Base-by-base conservation (phyloP, 2,797 vertebrate genomes). In the Syngnathus rostellatus region DNA sequence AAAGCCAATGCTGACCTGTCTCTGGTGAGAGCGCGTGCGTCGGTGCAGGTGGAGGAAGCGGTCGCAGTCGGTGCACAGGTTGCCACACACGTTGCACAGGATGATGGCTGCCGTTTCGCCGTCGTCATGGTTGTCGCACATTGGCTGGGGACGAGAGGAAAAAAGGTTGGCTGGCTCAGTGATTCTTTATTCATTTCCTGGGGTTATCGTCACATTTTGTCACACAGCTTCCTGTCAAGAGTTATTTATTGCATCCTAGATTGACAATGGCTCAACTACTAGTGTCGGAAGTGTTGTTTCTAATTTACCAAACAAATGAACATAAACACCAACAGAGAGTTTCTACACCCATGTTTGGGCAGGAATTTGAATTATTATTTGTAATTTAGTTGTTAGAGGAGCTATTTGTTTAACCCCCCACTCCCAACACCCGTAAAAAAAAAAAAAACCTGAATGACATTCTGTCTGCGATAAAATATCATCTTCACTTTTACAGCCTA, bases 101-200 rank as follows among this genome's bases (percentile, higher is more conserved):
- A 99, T 99, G 80, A 99, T 99, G 67, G 97, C 97, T 6, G 97
- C 94, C 0, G 97, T 99, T 89, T 99, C 97, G 1, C 97, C 96
- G 31, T 99, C 97, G 21, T 99, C 97, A 21, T 99, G 97, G 86
- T 99, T 99, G 89, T 99, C 97, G 70, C 97, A 99, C 97, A 99
- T 99, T 16, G 97, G 97, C 97, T 99, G 83, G 17, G 31, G 57
- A 17, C 19, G 72, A 63, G 25, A 14, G 0, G 59, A 65, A 64
- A 51, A 71, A 62, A 45, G 5, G 25, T 45, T 12, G 0, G 41
- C 43, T 9, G 39, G 39, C 19, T 64, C 8, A 8, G 3, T 63
- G 17, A 10, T 51, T 51, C 31, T n/a, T n/a, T n/a, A 51, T 48
- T 19, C 17, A 16, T 48, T 17, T 48, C 17, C 17, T 48, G 1